phyloP scores from a whole-genome alignment of 2,113 vertebrate genomes.

The Paramormyrops kingsleyae region DNA sequence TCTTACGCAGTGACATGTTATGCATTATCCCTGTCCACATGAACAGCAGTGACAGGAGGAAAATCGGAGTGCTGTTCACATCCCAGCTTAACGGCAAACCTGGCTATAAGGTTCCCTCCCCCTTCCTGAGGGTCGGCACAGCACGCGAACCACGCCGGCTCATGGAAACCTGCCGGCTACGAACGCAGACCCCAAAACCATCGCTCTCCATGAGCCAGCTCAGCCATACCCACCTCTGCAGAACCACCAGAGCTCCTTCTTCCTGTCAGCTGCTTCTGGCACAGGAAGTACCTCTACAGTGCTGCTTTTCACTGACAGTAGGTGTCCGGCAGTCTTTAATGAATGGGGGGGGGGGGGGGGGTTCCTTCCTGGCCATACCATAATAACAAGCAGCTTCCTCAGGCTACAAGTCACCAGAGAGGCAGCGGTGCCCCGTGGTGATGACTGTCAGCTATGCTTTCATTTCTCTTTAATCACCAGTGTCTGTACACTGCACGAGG shows the following conservation, averaged over 20 bases:
- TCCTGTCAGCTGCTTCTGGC: background rate
- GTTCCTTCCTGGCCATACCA: background rate
- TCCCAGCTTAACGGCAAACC: background rate
- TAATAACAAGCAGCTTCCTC: background rate
- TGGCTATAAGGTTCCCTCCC: background rate
- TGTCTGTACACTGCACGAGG: background rate
- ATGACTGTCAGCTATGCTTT: background rate
- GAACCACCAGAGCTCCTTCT: background rate
- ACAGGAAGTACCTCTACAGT: background rate
- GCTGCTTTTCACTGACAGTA: background rate
- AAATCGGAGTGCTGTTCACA: background rate
- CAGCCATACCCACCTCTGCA: background rate
- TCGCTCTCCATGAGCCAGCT: background rate
- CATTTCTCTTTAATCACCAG: background rate
- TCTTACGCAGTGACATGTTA: background rate
- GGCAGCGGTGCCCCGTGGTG: background rate
- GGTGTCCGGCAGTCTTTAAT: background rate
- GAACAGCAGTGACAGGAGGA: background rate
- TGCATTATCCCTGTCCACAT: background rate
- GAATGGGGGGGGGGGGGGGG: background rate
- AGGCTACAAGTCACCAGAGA: background rate
- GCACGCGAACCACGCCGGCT: background rate
- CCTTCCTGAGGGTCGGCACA: background rate
- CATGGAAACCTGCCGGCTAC: background rate
- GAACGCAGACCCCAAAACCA: background rate